phyloP scores from a whole-genome alignment of 2,113 vertebrate species.

The Melanostigma gelatinosum region DNA sequence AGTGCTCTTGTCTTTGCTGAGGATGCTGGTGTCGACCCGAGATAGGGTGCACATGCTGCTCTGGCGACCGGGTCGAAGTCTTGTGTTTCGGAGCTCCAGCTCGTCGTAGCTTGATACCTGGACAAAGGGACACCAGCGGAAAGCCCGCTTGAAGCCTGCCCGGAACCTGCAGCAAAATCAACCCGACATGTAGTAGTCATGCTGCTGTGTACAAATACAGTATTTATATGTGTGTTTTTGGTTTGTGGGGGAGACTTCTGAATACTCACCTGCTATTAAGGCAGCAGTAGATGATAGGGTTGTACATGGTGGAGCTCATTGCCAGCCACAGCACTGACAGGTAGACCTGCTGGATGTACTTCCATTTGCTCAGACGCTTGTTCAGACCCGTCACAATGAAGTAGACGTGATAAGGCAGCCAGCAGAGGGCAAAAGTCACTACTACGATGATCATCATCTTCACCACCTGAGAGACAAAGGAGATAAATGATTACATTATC shows the following conservation, averaged over 20 bases:
- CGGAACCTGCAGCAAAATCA: constrained; percentile 71
- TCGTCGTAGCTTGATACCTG: constrained; percentile 75
- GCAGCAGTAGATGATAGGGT: constrained; percentile 99
- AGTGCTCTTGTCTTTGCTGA: constrained; percentile 70
- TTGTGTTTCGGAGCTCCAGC: constrained; percentile 74
- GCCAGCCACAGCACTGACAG: constrained; percentile 96
- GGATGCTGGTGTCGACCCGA: constrained; percentile 74
- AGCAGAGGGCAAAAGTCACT: constrained; percentile 95
- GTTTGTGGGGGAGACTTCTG: not conserved
- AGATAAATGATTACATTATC: not conserved
- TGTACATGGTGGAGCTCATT: constrained; percentile 99
- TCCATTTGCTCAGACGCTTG: constrained; percentile 87
- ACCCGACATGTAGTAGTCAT: not conserved
- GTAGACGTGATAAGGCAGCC: constrained; percentile 95
- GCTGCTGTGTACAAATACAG: not conserved
- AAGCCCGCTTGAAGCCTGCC: constrained; percentile 78
- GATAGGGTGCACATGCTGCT: constrained; percentile 83
- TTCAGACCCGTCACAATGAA: constrained; percentile 92
- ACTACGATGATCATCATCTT: constrained; percentile 99
- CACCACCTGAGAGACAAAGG: constrained; percentile 87
- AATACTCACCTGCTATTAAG: constrained; percentile 93
- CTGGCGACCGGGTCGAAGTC: constrained; percentile 69
- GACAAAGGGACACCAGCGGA: constrained; percentile 80
- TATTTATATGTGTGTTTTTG: not conserved
- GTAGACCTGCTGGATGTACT: constrained; percentile 98